phyloP scores from a whole-genome alignment of 2,797 vertebrate genomes.

The Miichthys miiuy region DNA sequence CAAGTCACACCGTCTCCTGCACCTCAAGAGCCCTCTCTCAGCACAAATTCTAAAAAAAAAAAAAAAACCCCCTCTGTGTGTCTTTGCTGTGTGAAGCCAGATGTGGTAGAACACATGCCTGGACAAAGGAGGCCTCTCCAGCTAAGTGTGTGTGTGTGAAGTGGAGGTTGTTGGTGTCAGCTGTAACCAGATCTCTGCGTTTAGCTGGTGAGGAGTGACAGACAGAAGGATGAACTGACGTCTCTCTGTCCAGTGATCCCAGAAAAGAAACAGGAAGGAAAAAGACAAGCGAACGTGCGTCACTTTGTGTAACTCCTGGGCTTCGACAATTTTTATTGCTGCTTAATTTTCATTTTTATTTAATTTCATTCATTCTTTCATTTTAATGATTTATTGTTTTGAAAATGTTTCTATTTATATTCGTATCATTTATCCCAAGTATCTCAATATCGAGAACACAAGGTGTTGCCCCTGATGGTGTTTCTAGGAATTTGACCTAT shows the following conservation, averaged over 20 bases:
- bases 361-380: no score
- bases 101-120: constrained; percentile 63
- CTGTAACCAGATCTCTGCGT: constrained; percentile 75
- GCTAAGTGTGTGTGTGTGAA: constrained; percentile 46
- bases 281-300: neutral
- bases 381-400: no score
- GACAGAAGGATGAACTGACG: constrained; percentile 42
- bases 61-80: neutral
- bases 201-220: constrained; percentile 72
- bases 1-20: constrained; percentile 30
- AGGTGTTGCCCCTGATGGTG: no score
- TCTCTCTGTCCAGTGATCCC: constrained; percentile 37
- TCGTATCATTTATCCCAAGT: no score
- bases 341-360: no score
- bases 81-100: constrained; percentile 51
- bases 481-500: no score
- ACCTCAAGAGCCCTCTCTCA: neutral
- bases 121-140: constrained; percentile 73
- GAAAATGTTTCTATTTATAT: no score
- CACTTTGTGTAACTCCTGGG: no score
- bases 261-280: constrained; percentile 25
- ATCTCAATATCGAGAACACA: no score
- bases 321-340: neutral
- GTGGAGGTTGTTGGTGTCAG: constrained; percentile 34
- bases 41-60: neutral